Evolutionary conservation across 2,888 invertebrate genomes (phyloP), one percentile per base, ranked within the genome.

Genomic region (Griposia aprilina): DNA sequence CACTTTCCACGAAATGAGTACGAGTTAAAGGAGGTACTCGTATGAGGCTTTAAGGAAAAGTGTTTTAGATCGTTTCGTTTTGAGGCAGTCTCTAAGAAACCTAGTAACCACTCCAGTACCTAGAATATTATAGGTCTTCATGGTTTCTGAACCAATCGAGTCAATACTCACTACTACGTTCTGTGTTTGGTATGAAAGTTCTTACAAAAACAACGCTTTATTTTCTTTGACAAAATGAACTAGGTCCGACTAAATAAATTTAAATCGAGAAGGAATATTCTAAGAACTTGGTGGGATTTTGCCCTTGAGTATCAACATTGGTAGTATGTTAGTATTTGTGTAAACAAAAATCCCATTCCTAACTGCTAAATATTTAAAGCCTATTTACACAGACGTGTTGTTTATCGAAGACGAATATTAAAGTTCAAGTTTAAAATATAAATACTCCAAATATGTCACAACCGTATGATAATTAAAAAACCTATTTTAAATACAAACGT

Each of bases 391-490:
- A 55, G 66, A 78, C 69, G 59, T 79, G 79, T 69, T 69, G 66
- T 63, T 68, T 80, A 72, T 78, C 30, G 62, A 82, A 79, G 63
- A 59, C 20, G 63, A 69, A 66, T 79, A 66, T 66, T 79, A 69
- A 80, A 68, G 79, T 69, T 81, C 69, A 83, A 79, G 79, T 79
- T 66, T 48, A 78, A 69, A 80, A 83, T 59, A 83, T 59, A 83
- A 81, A 83, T 83, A 84, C 59, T 81, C 79, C 30, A 84, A 79
- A 84, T 70, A 66, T 70, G 48, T 84, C 70, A 70, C 81, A 79
- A 70, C 59, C 26, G 0, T 68, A 72, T 84, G 72, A 59, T 81
- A 84, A 80, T 68, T n/a, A 84, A 84, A 71, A 83, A n/a, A 60
- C 8, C 36, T 30, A 84, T 72, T 68, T 59, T n/a, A 36, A 70